Base-by-base conservation (phyloP, 2,113 vertebrate genomes). In the Prunella fulvescens region DNA sequence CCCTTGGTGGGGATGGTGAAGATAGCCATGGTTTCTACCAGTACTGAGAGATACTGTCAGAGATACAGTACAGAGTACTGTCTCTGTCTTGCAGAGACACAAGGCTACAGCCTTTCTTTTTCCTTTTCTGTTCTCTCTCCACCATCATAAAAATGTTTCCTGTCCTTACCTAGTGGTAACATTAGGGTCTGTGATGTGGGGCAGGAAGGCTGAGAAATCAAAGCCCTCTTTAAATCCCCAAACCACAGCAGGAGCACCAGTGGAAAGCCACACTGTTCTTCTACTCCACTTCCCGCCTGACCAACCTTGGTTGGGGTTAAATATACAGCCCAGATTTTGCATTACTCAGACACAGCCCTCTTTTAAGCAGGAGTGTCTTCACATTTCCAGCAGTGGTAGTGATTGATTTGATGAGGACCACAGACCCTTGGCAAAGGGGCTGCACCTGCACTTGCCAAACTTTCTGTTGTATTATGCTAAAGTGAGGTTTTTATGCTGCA, bases 331-430 rank as follows among this genome's bases (percentile, higher is more conserved):
- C 8, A 16, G n/a, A 44, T 67, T 66, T 67, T 33, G n/a, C 20
- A 14, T 57, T 92, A 19, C 66, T 66, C 42, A 80, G 61, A 80
- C 28, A 65, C 61, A 82, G 51, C 44, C 19, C 25, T 64, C 50
- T 76, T 87, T 82, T 69, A 76, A 91, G 65, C 24, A 66, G 28
- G 26, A 80, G 42, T 5, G 7, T 53, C 86, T 37, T 67, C 24
- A 10, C 5, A 5, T 81, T 93, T 93, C 69, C 88, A 80, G 28
- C 15, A 60, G 24, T 7, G 28, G 33, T 77, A 70, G 53, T 50
- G 86, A 90, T 88, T 57, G 93, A 80, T 96, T 96, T 97, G 90
- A 90, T 58, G 93, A 96, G 74, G 94, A 95, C 95, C 95, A 81
- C 96, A 97, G 91, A 67, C 42, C 44, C 74, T 90, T 97, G 96